Evolutionary conservation across 2,797 vertebrate species (phyloP), one percentile per base, ranked within the genome.

Genomic region (Sciurus carolinensis): DNA sequence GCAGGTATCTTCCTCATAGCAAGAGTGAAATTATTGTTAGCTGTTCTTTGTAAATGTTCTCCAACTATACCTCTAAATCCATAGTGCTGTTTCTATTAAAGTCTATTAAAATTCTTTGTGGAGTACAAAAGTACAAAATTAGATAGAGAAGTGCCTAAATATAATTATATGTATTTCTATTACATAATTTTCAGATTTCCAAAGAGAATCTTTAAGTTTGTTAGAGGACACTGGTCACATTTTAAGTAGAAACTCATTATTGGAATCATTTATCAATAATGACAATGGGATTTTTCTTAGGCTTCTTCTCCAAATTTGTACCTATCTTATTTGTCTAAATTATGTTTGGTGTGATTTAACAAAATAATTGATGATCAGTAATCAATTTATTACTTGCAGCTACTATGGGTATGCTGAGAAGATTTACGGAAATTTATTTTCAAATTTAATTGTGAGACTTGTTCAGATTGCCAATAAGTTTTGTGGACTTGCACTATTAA

Each of bases 241-340:
- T 71, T 76, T 87, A 67, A 42, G 62, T 59, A 73, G 64, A 93
- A 95, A 87, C 28, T 82, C 36, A 93, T 42, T 90, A 14, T 92
- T 67, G 79, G 42, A 71, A 47, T 84, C 24, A 82, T 47, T 92
- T 90, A 66, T 83, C 81, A 76, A 36, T 84, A 71, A 7, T 26
- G 15, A 80, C 4, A 28, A 96, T 81, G 2, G 1, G 22, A 95
- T 7, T 39, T 94, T 94, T 84, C 26, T 95, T 50, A 92, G 62
- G 14, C 13, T 2, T 73, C 28, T 39, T 95, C n/a, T 93, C 9
- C 44, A 81, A 83, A 87, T 75, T 86, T 76, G 9, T 79, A 13
- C 82, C 39, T 87, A 54, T 67, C 18, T 83, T 52, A 94, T 79
- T 94, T 66, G 80, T 73, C 26, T 90, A 80, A 96, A 84, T 81